phyloP scores from a whole-genome alignment of 2,797 vertebrate genomes.

The Cossypha polioptera region DNA sequence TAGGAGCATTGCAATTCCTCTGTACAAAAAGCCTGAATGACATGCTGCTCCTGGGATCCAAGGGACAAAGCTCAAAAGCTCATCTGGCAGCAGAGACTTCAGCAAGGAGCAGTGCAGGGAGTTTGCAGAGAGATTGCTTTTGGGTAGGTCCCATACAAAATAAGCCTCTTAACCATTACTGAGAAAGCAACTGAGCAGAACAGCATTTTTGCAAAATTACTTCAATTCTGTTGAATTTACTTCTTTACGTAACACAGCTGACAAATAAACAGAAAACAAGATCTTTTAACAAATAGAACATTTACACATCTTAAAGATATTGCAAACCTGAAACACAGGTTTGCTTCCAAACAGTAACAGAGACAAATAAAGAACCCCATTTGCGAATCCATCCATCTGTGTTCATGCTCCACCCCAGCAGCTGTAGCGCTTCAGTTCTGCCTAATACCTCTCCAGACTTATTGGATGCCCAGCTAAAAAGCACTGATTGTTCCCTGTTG shows the following conservation, averaged over 20 bases:
- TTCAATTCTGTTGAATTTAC: not conserved
- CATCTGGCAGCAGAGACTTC: not conserved
- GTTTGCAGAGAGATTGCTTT: not conserved
- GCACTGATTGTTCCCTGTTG: constrained; percentile 11
- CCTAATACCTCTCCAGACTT: constrained; percentile 34
- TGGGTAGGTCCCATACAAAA: not conserved
- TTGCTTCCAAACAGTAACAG: not conserved
- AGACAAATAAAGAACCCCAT: not conserved
- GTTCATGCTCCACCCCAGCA: not conserved
- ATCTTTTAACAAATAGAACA: not conserved
- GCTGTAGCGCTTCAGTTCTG: constrained; percentile 45
- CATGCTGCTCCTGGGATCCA: not conserved
- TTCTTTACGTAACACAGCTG: not conserved
- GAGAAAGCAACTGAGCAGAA: not conserved
- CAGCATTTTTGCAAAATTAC: not conserved
- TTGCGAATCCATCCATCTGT: not conserved
- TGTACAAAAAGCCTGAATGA: not conserved
- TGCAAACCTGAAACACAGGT: not conserved
- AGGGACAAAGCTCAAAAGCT: not conserved
- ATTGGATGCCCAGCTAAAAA: constrained; percentile 27
- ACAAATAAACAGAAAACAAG: not conserved
- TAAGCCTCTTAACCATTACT: not conserved
- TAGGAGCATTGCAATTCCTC: not conserved
- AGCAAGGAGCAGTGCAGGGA: not conserved
- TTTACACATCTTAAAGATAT: not conserved